Base-by-base conservation (phyloP, 2,797 vertebrate genomes). In the Pangasius krempfi region DNA sequence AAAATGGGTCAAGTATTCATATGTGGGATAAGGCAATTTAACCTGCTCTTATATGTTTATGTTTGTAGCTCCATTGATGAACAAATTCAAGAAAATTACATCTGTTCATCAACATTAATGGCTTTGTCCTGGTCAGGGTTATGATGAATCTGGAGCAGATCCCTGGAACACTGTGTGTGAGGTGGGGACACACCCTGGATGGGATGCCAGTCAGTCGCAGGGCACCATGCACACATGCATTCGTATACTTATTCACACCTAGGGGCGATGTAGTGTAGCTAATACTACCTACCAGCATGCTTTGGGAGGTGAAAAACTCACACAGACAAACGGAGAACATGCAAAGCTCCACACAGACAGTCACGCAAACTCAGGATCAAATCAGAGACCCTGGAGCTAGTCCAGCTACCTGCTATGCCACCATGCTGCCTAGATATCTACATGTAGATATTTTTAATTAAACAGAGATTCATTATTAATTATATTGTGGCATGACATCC, bases 371-470 rank as follows among this genome's bases (percentile, higher is more conserved):
- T 60, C 33, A 62, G 33, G 54, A 60, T 40, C 5, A 6, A 60
- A 40, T 33, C 22, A 27, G 20, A 5, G 37, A 44, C 58, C 58
- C 12, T 62, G 80, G 37, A 62, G 37, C 5, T 44, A 4, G 1
- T 80, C 37, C 25, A 40, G 25, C 37, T 82, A 40, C 33, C 56
- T 27, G 5, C 79, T 62, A 14, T 82, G 56, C 44, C 27, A 44
- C 20, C 56, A 44, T 62, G 22, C 5, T 44, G 37, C 80, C 37
- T 40, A 60, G 5, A 60, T 27, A 89, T 58, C 64, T 62, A 62
- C 22, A 66, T 50, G 82, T 86, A 78, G 30, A 64, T 76, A 25
- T 85, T 62, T 27, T 88, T 50, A 86, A 58, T 80, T 64, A 79
- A 79, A 79, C 50, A 30, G 70, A 66, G 56, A 64, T 66, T 83